phyloP scores from a whole-genome alignment of 1,140 invertebrate species.

The Pogonomyrmex californicus region DNA sequence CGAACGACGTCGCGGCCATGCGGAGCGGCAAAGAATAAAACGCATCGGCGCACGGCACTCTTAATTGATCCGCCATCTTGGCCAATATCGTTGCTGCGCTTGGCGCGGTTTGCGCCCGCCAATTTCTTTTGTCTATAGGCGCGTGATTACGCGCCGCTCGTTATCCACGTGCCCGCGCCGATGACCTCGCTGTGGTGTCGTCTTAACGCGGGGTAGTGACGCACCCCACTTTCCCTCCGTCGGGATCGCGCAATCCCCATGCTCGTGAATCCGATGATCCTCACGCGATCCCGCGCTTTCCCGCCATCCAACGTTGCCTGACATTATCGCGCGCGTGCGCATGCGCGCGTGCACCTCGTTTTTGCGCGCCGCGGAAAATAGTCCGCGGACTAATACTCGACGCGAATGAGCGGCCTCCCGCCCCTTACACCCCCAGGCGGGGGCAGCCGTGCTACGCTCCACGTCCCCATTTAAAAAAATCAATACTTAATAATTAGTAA shows the following conservation, averaged over 20 bases:
- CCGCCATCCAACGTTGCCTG: slow-evolving; percentile 56
- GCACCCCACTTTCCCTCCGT: too few species aligned
- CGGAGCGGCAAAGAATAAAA: slow-evolving; percentile 76
- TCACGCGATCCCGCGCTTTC: slow-evolving; percentile 57
- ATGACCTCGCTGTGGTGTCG: too few species aligned
- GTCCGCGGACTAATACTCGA: slow-evolving; percentile 72
- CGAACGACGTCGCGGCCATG: slow-evolving; percentile 14
- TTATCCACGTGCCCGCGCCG: background rate
- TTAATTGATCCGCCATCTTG: slow-evolving; percentile 84
- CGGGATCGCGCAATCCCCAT: too few species aligned
- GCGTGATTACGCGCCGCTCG: background rate
- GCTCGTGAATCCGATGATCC: too few species aligned
- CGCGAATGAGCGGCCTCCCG: slow-evolving; percentile 66
- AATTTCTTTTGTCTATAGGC: background rate
- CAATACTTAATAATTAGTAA: slow-evolving; percentile 87
- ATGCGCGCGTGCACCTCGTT: slow-evolving; percentile 63
- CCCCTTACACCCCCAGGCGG: background rate
- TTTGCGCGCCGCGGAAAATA: slow-evolving; percentile 77
- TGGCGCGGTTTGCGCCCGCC: background rate
- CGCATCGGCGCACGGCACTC: slow-evolving; percentile 72
- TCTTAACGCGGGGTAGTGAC: too few species aligned
- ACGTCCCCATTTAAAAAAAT: slow-evolving; percentile 85
- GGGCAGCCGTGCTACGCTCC: slow-evolving; percentile 66
- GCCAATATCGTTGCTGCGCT: too few species aligned
- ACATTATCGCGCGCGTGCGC: slow-evolving; percentile 64